Percentiles rank a stretch among this genome's conserved stretches.
These are phyloP conservation scores for Atherix ibis DNA, from an alignment of 2,888 invertebrate genomes.

Conservation along the genomic window DNA sequence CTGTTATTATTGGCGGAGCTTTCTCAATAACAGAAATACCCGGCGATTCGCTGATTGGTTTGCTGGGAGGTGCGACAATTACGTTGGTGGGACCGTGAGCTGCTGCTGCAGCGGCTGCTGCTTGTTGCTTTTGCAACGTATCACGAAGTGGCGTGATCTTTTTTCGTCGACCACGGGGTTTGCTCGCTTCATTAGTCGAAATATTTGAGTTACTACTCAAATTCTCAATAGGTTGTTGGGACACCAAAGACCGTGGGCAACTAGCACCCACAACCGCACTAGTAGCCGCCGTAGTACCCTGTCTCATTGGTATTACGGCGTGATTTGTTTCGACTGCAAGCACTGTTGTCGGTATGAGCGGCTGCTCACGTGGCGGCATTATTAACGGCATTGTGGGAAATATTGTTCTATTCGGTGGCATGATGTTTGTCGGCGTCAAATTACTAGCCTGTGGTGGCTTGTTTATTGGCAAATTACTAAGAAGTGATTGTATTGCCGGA, in stretches of 20 bases:
- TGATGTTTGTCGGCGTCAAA: neutral
- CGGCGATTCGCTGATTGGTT: no score
- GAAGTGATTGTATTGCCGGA: constrained; percentile 28
- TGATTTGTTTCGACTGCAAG: constrained; percentile 9
- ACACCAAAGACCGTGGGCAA: no score
- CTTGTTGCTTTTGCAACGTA: constrained; percentile 33
- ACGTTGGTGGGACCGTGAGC: no score
- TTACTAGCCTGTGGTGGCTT: constrained; percentile 3
- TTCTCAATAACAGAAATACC: no score
- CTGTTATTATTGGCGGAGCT: neutral
- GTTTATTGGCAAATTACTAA: constrained; percentile 14
- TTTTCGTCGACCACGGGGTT: constrained; percentile 31
- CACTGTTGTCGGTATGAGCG: constrained; percentile 9
- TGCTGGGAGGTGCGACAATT: no score
- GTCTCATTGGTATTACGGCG: constrained; percentile 6
- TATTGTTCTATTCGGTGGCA: constrained; percentile 3
- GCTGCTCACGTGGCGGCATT: neutral
- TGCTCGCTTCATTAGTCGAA: constrained; percentile 11
- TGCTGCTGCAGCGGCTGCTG: constrained; percentile 37
- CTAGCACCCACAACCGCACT: neutral
- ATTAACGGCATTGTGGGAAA: constrained; percentile 1
- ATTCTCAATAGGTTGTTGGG: constrained; percentile 7
- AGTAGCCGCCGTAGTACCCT: constrained; percentile 2
- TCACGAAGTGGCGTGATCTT: constrained; percentile 31
- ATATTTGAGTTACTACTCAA: constrained; percentile 8